Conservation (phyloP, 2,113 vertebrate genomes). For the Poeciliopsis turrubarensis region DNA sequence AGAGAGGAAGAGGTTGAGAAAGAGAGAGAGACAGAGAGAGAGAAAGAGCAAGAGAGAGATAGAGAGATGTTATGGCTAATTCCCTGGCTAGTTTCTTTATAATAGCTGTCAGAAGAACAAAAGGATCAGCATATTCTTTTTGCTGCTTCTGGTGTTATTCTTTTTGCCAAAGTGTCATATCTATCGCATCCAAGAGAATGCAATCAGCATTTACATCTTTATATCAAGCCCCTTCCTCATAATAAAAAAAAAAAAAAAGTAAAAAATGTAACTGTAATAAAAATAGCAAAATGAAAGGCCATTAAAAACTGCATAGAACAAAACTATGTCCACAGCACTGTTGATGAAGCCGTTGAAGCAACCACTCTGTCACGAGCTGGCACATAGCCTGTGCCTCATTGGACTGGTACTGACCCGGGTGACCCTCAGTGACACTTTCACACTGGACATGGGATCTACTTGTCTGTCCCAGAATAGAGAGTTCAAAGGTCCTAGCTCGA, state of each 20-base stretch:
- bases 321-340: neutral
- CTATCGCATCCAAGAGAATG: no score
- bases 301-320: neutral
- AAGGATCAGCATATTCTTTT: neutral
- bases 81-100: no score
- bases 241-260: no score
- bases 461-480: conserved; percentile 41
- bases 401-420: conserved; percentile 34
- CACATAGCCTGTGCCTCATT: conserved; percentile 37
- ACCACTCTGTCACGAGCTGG: conserved; percentile 7
- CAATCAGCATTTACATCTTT: no score
- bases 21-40: no score
- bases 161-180: neutral
- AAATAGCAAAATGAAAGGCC: neutral
- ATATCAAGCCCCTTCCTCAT: no score
- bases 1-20: no score
- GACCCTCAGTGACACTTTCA: conserved; percentile 57
- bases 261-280: no score
- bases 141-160: neutral
- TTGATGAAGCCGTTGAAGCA: conserved; percentile 11
- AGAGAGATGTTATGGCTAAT: no score
- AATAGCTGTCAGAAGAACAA: no score
- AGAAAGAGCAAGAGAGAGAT: no score
- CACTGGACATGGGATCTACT: conserved; percentile 53
- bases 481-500: conserved; percentile 63